Percentiles rank a stretch among this genome's conserved stretches.
Evolutionary conservation across 2,888 invertebrate genomes (phyloP).

Genomic region (Archips xylosteana): DNA sequence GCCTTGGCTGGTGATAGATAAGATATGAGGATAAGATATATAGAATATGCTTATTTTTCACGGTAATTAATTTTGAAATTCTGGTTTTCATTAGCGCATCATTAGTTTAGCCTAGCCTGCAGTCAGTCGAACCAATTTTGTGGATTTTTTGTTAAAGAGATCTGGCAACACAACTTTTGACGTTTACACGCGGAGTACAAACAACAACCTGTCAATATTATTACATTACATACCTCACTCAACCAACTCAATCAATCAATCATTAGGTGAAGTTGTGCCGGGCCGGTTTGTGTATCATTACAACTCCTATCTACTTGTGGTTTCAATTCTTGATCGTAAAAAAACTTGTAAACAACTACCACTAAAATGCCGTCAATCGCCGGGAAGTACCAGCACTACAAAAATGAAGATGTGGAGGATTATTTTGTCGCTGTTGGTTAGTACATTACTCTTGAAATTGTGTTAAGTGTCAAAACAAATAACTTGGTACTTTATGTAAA

Average conservation of each 20-base stretch:
- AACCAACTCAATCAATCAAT: background rate
- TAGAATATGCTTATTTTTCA: no score
- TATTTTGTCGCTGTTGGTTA: conserved; percentile 87
- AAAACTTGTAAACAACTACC: background rate
- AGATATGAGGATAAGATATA: no score
- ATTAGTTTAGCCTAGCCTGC: no score
- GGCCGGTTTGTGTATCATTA: background rate
- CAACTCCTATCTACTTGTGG: background rate
- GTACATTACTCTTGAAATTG: conserved; percentile 47
- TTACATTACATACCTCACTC: background rate
- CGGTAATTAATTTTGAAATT: no score
- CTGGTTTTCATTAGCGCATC: no score
- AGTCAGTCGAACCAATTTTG: background rate
- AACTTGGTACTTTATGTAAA: background rate
- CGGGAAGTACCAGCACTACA: conserved; percentile 87
- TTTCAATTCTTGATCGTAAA: background rate
- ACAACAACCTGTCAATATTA: no score
- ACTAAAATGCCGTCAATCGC: conserved; percentile 82
- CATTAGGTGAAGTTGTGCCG: background rate
- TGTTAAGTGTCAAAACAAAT: background rate
- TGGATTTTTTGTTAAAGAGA: background rate
- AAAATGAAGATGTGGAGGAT: conserved; percentile 88
- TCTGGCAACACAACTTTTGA: conserved; percentile 18
- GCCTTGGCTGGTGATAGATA: no score
- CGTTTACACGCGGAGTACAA: background rate